Evolutionary conservation across 2,888 invertebrate species (phyloP), one percentile per base, ranked within the genome.

Genomic region (Caenorhabditis doughertyi): DNA sequence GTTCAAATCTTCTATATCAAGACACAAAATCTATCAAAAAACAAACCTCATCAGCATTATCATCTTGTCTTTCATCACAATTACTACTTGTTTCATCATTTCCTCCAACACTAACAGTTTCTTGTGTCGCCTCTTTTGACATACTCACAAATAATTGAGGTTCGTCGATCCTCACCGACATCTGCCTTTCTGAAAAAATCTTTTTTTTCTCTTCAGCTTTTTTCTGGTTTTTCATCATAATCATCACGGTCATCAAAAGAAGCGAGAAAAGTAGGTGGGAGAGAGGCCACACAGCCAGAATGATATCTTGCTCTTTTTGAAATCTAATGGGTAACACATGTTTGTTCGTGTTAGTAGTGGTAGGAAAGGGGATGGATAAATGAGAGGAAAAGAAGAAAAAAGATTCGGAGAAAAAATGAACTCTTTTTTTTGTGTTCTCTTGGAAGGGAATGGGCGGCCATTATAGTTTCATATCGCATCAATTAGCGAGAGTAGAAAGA

Each of bases 301-400:
- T 18, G 13, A 39, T 13, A 9, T 29, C 21, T 35, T 23, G 27
- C 18, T 35, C 21, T 21, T 27, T 25, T 47, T 29, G n/a, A 58
- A 67, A 62, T 70, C 81, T 81, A 81, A 81, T 81, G 81, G 76
- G 58, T 70, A 81, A 81, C 81, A 81, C 71, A 76, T 81, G 81
- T 81, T 67, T 32, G 35, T 53, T 47, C 42, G 60, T 27, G 62
- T 58, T 18, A n/a, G 13, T n/a, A 21, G 65, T n/a, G n/a, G n/a
- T n/a, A 32, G 32, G 21, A 42, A 39, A 62, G 39, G 29, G 32
- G 32, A 32, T 32, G 32, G 9, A 32, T 32, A 9, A 32, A 9
- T 7, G 32, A 32, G 16, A 42, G 42, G 16, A 13, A 8, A 13
- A 42, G 42, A 42, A 3, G 16, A 13, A 42, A 13, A 32, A n/a